phyloP scores from a whole-genome alignment of 1,140 invertebrate genomes.

The Drosophila saltans region DNA sequence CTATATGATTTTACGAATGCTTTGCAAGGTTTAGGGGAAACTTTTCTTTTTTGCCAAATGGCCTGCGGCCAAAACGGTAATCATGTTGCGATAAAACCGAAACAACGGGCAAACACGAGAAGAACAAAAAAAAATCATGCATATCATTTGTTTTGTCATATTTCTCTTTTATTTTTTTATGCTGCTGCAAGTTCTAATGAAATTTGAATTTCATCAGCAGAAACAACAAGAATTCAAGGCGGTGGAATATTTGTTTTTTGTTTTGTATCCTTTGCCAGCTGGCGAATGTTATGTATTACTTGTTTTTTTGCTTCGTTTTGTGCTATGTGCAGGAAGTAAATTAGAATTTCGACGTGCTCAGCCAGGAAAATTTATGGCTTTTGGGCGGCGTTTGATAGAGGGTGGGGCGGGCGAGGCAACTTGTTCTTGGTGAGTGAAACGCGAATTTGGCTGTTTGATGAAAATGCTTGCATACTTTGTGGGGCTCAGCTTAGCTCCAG shows the following conservation, averaged over 20 bases:
- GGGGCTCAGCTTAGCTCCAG: not conserved
- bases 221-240: constrained; percentile 27
- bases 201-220: constrained; percentile 68
- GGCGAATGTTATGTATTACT: constrained; percentile 7
- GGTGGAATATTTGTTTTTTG: constrained; percentile 33
- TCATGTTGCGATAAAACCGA: constrained; percentile 35
- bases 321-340: constrained; percentile 49
- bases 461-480: constrained; percentile 40
- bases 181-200: constrained; percentile 42
- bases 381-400: not conserved
- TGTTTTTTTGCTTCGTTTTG: constrained; percentile 14
- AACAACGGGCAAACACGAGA: not conserved
- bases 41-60: constrained; percentile 20
- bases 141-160: constrained; percentile 57
- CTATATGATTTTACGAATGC: not conserved
- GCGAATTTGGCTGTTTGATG: constrained; percentile 41
- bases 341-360: constrained; percentile 64
- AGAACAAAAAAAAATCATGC: constrained; percentile 43
- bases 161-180: constrained; percentile 54
- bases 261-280: constrained; percentile 20
- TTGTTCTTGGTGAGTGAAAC: constrained; percentile 20
- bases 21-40: not conserved
- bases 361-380: constrained; percentile 65
- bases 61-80: constrained; percentile 35
- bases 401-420: not conserved